These are phyloP conservation scores for Microctonus brassicae DNA, from an alignment of 2,888 invertebrate genomes.

Conservation along the genomic window DNA sequence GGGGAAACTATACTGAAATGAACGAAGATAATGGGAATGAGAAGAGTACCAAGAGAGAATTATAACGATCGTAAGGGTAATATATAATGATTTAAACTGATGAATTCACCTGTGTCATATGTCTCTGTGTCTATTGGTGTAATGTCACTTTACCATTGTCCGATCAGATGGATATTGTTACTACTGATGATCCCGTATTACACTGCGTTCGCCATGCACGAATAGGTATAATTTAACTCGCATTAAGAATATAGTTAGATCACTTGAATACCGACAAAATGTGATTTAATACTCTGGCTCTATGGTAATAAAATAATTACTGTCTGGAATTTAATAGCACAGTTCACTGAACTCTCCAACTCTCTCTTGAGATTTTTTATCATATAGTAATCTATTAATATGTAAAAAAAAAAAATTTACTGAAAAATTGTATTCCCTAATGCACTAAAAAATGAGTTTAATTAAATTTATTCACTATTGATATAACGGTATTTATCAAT, in stretches of 20 bases:
- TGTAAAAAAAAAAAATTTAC: no score
- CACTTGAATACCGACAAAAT: not conserved
- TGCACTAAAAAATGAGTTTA: no score
- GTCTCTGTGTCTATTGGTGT: not conserved
- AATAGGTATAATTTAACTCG: not conserved
- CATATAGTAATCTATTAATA: not conserved
- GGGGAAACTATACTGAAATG: conserved; percentile 16
- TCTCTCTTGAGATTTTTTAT: not conserved
- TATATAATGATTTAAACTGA: conserved; percentile 33
- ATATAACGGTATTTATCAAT: no score
- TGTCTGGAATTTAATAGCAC: conserved; percentile 26
- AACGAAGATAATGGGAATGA: conserved; percentile 23
- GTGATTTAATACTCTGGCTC: not conserved
- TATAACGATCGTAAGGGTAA: no score
- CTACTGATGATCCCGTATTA: not conserved
- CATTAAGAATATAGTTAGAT: not conserved
- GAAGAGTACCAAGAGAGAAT: not conserved
- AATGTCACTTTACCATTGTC: not conserved
- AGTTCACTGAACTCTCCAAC: conserved; percentile 29
- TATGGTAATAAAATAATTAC: not conserved
- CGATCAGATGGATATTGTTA: not conserved
- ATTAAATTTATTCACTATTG: no score
- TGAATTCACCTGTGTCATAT: conserved; percentile 22
- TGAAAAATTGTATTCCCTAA: no score
- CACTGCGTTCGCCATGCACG: not conserved